Evolutionary conservation across 1,140 invertebrate species (phyloP).

Genomic region (Ceratoteleas bidentatus): DNA sequence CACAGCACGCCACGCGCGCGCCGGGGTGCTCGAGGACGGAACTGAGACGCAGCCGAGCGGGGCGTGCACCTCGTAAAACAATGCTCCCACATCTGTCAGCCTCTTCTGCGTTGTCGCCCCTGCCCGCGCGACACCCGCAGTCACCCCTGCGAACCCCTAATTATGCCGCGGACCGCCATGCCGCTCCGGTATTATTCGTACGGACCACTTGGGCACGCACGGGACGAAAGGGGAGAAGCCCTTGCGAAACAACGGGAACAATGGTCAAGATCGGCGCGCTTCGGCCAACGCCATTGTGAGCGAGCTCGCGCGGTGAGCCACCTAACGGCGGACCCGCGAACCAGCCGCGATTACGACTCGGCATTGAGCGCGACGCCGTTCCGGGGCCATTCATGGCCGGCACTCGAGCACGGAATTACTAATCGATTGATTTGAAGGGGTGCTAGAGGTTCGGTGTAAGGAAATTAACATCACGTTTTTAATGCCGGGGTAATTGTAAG

Average conservation of each 20-base stretch:
- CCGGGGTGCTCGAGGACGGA: conserved; percentile 58
- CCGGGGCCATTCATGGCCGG: conserved; percentile 58
- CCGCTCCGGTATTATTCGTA: conserved; percentile 79
- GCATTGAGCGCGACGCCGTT: conserved; percentile 48
- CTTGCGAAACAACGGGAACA: conserved; percentile 75
- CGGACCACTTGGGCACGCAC: conserved; percentile 81
- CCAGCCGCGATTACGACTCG: conserved; percentile 48
- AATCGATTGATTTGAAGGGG: conserved; percentile 80
- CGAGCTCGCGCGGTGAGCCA: no score
- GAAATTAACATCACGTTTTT: conserved; percentile 82
- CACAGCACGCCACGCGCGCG: conserved; percentile 76
- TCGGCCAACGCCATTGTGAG: conserved; percentile 53
- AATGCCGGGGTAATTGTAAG: conserved; percentile 80
- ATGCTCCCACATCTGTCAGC: conserved; percentile 83
- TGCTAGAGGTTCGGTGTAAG: conserved; percentile 69
- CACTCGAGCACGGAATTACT: conserved; percentile 76
- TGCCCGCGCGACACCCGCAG: conserved; percentile 63
- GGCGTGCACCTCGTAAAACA: conserved; percentile 80
- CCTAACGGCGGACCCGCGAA: no score
- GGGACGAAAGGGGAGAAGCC: conserved; percentile 73
- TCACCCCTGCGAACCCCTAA: conserved; percentile 79
- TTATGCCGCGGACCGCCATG: conserved; percentile 76
- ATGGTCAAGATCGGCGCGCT: conserved; percentile 76
- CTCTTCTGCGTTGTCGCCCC: conserved; percentile 78
- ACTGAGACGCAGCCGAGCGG: conserved; percentile 64